These are phyloP conservation scores for Isichthys henryi DNA, from an alignment of 2,113 vertebrate species.

Conservation along the genomic window DNA sequence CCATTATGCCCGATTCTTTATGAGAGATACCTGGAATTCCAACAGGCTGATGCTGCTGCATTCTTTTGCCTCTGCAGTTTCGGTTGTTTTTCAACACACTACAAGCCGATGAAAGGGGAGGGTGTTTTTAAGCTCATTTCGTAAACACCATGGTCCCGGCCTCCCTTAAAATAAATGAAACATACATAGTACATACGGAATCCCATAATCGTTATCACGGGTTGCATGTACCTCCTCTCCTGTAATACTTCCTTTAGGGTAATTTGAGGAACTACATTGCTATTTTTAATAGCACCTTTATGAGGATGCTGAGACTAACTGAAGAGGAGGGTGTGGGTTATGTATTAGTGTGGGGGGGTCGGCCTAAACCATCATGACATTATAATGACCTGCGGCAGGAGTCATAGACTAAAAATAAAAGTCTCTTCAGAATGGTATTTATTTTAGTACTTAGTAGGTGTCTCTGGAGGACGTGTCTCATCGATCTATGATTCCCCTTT, in stretches of 20 bases:
- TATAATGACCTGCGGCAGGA: neutral
- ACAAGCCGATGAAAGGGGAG: neutral
- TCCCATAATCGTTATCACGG: neutral
- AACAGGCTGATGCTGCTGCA: neutral
- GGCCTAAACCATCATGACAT: neutral
- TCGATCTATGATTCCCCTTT: neutral
- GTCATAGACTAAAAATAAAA: conserved; percentile 8
- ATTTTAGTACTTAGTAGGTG: neutral
- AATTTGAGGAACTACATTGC: neutral
- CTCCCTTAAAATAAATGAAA: neutral
- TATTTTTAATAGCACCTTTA: neutral
- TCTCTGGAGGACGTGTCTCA: neutral
- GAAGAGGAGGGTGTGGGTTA: neutral
- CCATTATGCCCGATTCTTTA: neutral
- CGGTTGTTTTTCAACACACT: neutral
- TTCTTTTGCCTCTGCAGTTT: neutral
- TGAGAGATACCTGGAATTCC: neutral
- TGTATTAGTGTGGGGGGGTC: neutral
- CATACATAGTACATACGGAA: neutral
- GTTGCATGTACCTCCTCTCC: neutral
- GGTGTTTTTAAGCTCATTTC: neutral
- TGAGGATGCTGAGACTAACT: neutral
- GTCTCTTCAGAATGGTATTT: neutral
- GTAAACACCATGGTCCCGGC: neutral
- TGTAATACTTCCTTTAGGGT: neutral